phyloP scores from a whole-genome alignment of 2,888 invertebrate species.

The Lysandra bellargus region DNA sequence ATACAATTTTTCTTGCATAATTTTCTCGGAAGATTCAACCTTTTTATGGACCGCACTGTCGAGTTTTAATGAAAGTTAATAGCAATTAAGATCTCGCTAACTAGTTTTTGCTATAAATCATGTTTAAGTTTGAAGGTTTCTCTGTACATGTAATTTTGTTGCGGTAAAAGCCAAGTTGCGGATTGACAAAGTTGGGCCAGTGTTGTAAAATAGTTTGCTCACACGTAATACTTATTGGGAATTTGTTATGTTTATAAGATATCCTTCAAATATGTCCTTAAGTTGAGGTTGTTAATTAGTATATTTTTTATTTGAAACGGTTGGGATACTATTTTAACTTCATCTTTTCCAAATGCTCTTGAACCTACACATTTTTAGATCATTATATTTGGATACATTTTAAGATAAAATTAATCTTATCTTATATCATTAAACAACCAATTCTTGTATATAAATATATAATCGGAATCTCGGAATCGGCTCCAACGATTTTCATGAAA shows the following conservation, averaged over 20 bases:
- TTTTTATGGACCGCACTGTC: background rate
- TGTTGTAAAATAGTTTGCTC: background rate
- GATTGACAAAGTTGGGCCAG: slow-evolving; percentile 9
- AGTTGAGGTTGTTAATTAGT: no score
- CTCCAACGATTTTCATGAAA: no score
- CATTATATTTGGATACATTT: no score
- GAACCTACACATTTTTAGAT: background rate
- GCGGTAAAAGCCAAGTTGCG: slow-evolving; percentile 18
- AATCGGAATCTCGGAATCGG: no score
- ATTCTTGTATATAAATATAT: no score
- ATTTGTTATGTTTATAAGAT: background rate
- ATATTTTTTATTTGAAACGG: no score
- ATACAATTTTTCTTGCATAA: background rate
- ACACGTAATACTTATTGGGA: background rate
- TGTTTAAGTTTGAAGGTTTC: slow-evolving; percentile 15
- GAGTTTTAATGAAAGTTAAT: slow-evolving; percentile 11
- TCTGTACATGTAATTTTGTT: slow-evolving; percentile 13
- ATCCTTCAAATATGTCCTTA: background rate
- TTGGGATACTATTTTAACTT: no score
- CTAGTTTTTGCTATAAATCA: slow-evolving; percentile 25
- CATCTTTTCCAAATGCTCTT: background rate
- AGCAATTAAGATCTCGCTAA: slow-evolving; percentile 16
- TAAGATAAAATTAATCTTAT: no score
- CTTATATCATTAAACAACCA: no score
- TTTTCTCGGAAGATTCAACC: slow-evolving; percentile 5